Conservation (phyloP, 2,113 vertebrate genomes). For the Nyctibius bracteatus region DNA sequence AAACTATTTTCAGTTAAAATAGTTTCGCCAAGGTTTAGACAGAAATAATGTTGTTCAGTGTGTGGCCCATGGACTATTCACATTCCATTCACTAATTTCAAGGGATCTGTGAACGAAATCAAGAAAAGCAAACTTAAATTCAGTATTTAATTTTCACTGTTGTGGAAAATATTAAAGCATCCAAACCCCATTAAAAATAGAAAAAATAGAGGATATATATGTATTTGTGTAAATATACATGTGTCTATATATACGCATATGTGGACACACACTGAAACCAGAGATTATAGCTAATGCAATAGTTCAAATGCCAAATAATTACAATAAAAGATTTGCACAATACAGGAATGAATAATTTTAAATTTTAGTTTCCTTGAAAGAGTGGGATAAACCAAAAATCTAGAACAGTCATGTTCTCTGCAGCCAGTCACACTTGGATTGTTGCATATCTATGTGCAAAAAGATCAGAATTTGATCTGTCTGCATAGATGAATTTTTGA, state of each 20-base stretch:
- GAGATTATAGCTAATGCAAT: neutral
- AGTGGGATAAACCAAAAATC: neutral
- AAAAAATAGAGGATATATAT: neutral
- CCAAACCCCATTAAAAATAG: neutral
- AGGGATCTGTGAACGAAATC: neutral
- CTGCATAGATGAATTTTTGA: neutral
- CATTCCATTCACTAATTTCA: neutral
- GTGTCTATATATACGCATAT: fast-evolving
- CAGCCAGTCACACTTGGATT: neutral
- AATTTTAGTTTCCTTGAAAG: neutral
- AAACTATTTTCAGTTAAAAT: neutral
- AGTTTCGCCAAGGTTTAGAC: neutral
- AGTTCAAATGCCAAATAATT: neutral
- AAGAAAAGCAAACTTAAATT: neutral
- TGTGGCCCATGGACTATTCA: neutral
- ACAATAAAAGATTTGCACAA: neutral
- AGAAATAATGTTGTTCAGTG: neutral
- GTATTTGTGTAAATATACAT: neutral
- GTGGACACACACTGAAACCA: neutral
- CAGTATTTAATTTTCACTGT: neutral
- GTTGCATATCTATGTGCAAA: neutral
- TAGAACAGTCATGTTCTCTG: neutral
- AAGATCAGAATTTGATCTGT: neutral
- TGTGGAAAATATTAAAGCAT: neutral
- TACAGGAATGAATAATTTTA: neutral